A percentile compares a stretch with the other conserved stretches of the same genome.
Evolutionary conservation across 1,140 invertebrate genomes (phyloP).

Genomic region (Neelides sp.): DNA sequence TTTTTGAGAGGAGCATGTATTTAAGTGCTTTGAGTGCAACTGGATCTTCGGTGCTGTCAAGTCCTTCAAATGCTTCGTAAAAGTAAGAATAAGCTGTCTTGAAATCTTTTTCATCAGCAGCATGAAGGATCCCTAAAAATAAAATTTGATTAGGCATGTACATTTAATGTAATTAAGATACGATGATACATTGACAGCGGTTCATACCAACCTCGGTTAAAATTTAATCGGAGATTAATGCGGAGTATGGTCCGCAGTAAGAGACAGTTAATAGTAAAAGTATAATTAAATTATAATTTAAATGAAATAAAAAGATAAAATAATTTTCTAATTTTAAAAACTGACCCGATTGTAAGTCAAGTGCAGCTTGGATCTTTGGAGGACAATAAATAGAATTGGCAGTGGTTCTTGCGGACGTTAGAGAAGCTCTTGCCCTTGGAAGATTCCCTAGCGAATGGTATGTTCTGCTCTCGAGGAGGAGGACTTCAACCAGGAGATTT

Average conservation of each 20-base stretch:
- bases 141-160: slow-evolving; percentile 15
- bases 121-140: slow-evolving; percentile 81
- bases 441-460: slow-evolving; percentile 95
- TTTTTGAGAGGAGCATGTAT: slow-evolving; percentile 98
- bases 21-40: slow-evolving; percentile 89
- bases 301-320: background rate
- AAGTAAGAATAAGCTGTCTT: slow-evolving; percentile 99
- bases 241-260: no score
- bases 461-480: slow-evolving; percentile 94
- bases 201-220: no score
- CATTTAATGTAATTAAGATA: background rate
- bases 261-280: no score
- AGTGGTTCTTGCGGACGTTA: slow-evolving; percentile 95
- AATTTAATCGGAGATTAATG: no score
- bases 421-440: slow-evolving; percentile 87
- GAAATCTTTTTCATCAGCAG: slow-evolving; percentile 97
- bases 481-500: slow-evolving; percentile 90
- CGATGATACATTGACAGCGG: no score
- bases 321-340: background rate
- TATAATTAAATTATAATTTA: background rate
- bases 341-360: slow-evolving; percentile 86
- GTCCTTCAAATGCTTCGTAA: slow-evolving; percentile 99
- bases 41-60: slow-evolving; percentile 83
- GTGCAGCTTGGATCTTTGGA: slow-evolving; percentile 89
- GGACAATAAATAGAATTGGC: slow-evolving; percentile 99